Percentiles rank a stretch among this genome's conserved stretches.
Conservation (phyloP, 2,797 vertebrate genomes). For the Halcyon badia region DNA sequence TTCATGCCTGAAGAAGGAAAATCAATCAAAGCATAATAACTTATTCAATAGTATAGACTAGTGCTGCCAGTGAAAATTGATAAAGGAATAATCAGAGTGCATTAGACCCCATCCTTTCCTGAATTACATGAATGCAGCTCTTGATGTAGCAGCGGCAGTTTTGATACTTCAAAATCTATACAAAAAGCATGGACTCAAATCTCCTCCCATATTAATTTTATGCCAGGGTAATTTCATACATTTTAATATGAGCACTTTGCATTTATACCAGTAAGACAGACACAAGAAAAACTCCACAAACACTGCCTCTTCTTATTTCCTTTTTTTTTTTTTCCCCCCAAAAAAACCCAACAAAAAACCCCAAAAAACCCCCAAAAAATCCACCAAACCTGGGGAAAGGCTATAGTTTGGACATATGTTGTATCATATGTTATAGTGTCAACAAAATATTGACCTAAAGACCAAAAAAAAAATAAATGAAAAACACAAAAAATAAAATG, state of each 20-base stretch:
- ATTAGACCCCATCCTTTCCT: constrained; percentile 17
- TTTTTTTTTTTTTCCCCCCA: no score
- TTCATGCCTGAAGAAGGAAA: constrained; percentile 18
- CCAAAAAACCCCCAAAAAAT: no score
- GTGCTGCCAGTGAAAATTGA: constrained; percentile 46
- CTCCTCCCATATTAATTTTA: constrained; percentile 20
- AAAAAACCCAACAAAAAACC: no score
- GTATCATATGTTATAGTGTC: constrained; percentile 18
- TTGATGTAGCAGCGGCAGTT: background rate
- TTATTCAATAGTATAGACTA: constrained; percentile 61
- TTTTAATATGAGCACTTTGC: constrained; percentile 1
- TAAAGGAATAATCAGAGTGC: constrained; percentile 25
- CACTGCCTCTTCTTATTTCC: accelerated
- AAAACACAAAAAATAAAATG: no score
- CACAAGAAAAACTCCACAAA: background rate
- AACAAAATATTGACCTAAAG: background rate
- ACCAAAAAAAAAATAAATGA: background rate
- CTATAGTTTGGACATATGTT: background rate
- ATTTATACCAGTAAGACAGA: background rate
- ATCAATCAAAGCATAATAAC: constrained; percentile 60
- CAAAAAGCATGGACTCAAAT: background rate
- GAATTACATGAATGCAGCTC: background rate
- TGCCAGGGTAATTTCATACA: constrained; percentile 12
- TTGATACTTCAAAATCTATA: background rate
- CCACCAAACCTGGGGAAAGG: background rate